A percentile compares a stretch with the other conserved stretches of the same genome.
Evolutionary conservation across 64 coral and sea anemone genomes (phyloP).

Genomic region (Trachythela sp.): DNA sequence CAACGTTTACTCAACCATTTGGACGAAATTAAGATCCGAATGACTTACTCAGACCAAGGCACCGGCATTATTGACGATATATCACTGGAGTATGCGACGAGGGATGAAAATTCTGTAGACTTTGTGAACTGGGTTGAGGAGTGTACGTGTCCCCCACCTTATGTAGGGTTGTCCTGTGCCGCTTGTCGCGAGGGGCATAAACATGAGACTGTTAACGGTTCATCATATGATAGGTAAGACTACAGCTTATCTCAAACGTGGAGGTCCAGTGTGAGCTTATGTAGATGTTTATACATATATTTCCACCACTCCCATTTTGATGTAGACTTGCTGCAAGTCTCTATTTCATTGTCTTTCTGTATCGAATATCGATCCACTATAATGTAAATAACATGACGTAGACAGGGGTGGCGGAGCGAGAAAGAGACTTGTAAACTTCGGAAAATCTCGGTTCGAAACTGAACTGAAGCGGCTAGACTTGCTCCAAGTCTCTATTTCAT

Average conservation of each 20-base stretch:
- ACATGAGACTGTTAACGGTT: conserved; percentile 21
- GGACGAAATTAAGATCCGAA: conserved; percentile 67
- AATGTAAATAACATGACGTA: too few species aligned
- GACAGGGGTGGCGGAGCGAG: too few species aligned
- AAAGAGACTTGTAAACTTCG: too few species aligned
- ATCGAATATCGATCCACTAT: too few species aligned
- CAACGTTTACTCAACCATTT: conserved; percentile 71
- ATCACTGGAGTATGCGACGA: conserved; percentile 72
- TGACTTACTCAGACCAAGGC: conserved; percentile 87
- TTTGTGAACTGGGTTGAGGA: conserved; percentile 86
- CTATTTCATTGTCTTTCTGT: too few species aligned
- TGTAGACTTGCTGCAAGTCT: too few species aligned
- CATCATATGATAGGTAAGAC: conserved; percentile 80
- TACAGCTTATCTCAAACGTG: neutral
- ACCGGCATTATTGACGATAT: conserved; percentile 87
- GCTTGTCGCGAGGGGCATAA: conserved; percentile 69
- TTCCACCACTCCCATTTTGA: too few species aligned
- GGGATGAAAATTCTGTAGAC: conserved; percentile 43
- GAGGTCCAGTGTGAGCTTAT: neutral
- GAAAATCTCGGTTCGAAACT: too few species aligned
- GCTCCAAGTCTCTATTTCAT: too few species aligned
- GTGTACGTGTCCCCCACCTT: conserved; percentile 73
- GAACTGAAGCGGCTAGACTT: too few species aligned
- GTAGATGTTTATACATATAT: too few species aligned
- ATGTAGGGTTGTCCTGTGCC: conserved; percentile 62